A percentile compares a stretch with the other conserved stretches of the same genome.
These are phyloP conservation scores for Stegodyphus mimosarum DNA, from an alignment of 1,140 invertebrate genomes.

Conservation along the genomic window DNA sequence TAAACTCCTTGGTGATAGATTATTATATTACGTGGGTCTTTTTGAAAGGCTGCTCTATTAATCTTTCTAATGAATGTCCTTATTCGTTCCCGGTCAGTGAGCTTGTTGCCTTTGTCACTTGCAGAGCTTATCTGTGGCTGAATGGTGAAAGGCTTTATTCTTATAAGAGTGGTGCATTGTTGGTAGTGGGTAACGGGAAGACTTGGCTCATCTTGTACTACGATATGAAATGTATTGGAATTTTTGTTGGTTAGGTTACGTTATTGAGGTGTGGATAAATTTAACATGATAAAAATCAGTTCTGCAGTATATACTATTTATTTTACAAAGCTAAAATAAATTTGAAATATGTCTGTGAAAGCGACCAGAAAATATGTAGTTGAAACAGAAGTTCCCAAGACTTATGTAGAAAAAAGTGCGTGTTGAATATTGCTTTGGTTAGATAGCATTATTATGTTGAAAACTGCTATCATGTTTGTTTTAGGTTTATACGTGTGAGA, in stretches of 20 bases:
- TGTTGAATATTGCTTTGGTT: no score
- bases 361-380: no score
- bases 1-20: slow-evolving; percentile 29
- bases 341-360: no score
- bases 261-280: not conserved
- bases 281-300: no score
- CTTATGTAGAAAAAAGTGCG: no score
- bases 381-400: no score
- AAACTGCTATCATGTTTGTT: no score
- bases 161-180: not conserved
- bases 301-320: no score
- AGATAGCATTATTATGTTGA: no score
- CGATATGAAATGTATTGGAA: not conserved
- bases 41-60: slow-evolving; percentile 9
- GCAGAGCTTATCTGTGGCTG: not conserved
- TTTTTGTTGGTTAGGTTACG: not conserved
- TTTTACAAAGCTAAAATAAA: no score
- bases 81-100: not conserved
- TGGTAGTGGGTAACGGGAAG: not conserved
- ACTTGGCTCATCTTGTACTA: not conserved
- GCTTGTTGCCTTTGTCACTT: not conserved
- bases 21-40: slow-evolving; percentile 17
- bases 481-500: no score
- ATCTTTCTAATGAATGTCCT: slow-evolving; percentile 28
- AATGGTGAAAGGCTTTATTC: not conserved